Conservation (phyloP, 2,113 vertebrate genomes). For the Pteropus alecto region DNA sequence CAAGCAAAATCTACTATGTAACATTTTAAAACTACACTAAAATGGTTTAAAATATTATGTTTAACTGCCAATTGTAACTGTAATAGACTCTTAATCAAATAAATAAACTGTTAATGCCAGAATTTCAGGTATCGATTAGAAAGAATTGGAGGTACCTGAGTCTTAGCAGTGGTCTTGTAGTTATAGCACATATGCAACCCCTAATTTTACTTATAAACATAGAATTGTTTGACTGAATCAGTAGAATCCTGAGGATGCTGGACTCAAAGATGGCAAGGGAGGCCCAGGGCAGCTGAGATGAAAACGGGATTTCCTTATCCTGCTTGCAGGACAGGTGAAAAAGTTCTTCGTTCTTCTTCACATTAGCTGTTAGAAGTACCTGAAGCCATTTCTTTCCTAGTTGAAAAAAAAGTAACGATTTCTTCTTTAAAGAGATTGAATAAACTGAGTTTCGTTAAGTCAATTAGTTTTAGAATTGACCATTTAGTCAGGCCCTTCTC, state of each 20-base stretch:
- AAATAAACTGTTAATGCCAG: not conserved
- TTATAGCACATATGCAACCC: not conserved
- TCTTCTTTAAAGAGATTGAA: not conserved
- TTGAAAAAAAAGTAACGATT: not conserved
- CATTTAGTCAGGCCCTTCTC: not conserved
- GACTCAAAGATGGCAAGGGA: not conserved
- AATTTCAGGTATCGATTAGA: not conserved
- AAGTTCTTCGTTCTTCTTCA: not conserved
- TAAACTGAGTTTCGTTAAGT: not conserved
- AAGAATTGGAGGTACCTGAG: not conserved
- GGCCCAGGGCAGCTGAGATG: not conserved
- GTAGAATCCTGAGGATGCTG: no score
- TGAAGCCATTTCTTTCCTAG: not conserved
- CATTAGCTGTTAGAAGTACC: not conserved
- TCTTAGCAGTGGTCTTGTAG: not conserved
- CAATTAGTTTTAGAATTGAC: not conserved
- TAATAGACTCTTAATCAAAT: not conserved
- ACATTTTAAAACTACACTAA: not conserved
- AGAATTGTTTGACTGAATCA: not conserved
- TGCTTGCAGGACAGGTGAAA: rapidly evolving
- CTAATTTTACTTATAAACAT: not conserved
- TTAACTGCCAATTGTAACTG: not conserved
- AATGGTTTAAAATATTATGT: not conserved
- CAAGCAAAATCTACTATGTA: not conserved
- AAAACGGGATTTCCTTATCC: not conserved